Evolutionary conservation across 2,888 invertebrate genomes (phyloP).

Genomic region (Falcaria lacertinaria): DNA sequence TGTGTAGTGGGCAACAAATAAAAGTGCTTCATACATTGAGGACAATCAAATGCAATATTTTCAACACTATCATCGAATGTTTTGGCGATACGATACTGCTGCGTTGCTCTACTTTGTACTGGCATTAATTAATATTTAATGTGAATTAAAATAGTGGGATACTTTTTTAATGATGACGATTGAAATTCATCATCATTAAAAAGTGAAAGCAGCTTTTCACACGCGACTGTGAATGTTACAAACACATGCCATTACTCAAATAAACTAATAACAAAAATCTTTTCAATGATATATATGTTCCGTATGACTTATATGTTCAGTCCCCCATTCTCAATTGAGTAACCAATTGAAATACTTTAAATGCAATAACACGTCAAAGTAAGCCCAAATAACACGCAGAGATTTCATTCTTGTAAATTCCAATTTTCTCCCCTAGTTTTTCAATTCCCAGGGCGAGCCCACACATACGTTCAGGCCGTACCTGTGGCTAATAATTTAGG

Average conservation of each 20-base stretch:
- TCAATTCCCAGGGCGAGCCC: constrained; percentile 41
- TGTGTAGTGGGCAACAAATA: constrained; percentile 52
- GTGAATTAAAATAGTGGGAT: too few relatives aligned
- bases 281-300: too few relatives aligned
- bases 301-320: too few relatives aligned
- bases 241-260: too few relatives aligned
- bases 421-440: constrained; percentile 53
- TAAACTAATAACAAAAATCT: too few relatives aligned
- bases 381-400: constrained; percentile 7
- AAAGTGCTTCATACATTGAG: constrained; percentile 34
- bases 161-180: too few relatives aligned
- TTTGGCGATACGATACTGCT: constrained; percentile 3
- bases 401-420: constrained; percentile 39
- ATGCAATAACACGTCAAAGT: constrained; percentile 1
- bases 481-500: constrained; percentile 64
- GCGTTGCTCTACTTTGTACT: background rate
- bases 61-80: constrained; percentile 33
- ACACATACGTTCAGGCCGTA: constrained; percentile 40
- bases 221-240: too few relatives aligned
- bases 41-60: constrained; percentile 45
- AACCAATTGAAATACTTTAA: background rate
- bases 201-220: too few relatives aligned
- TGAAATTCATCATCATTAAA: too few relatives aligned
- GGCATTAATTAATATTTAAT: too few relatives aligned
- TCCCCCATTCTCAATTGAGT: background rate